Evolutionary conservation across 2,888 invertebrate genomes (phyloP).

Genomic region (Leptarthrus brevirostris): DNA sequence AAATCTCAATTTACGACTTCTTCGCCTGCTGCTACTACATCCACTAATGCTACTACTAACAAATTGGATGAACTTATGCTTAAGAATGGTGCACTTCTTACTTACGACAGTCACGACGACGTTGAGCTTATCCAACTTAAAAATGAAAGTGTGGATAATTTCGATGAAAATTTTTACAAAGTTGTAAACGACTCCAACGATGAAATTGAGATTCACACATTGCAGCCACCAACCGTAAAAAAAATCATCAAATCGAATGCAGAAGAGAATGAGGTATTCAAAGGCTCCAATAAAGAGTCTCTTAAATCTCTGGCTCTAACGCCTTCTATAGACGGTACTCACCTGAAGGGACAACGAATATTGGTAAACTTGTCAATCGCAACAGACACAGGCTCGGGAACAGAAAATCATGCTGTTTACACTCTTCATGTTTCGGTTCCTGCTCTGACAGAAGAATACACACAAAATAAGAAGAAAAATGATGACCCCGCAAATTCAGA

Average conservation of each 20-base stretch:
- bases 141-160: slow-evolving; percentile 18
- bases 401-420: slow-evolving; percentile 76
- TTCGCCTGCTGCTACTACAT: not conserved
- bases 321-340: slow-evolving; percentile 55
- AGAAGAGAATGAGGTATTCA: slow-evolving; percentile 48
- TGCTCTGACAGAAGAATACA: slow-evolving; percentile 61
- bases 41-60: slow-evolving; percentile 14
- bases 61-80: slow-evolving; percentile 1
- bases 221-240: slow-evolving; percentile 17
- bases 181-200: not conserved
- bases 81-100: slow-evolving; percentile 6
- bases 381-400: slow-evolving; percentile 72
- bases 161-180: slow-evolving; percentile 21
- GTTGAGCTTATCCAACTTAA: slow-evolving; percentile 43
- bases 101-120: slow-evolving; percentile 41
- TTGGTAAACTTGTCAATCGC: slow-evolving; percentile 86
- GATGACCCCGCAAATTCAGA: not conserved
- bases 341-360: slow-evolving; percentile 70
- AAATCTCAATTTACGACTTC: not conserved
- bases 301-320: slow-evolving; percentile 53
- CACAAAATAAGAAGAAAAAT: not conserved
- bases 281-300: not conserved
- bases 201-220: slow-evolving; percentile 34
- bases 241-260: not conserved
- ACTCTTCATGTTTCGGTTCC: slow-evolving; percentile 85